Percentiles rank a stretch among this genome's conserved stretches.
Conservation (phyloP, 1,140 invertebrate genomes). For the Cotesia vestalis region DNA sequence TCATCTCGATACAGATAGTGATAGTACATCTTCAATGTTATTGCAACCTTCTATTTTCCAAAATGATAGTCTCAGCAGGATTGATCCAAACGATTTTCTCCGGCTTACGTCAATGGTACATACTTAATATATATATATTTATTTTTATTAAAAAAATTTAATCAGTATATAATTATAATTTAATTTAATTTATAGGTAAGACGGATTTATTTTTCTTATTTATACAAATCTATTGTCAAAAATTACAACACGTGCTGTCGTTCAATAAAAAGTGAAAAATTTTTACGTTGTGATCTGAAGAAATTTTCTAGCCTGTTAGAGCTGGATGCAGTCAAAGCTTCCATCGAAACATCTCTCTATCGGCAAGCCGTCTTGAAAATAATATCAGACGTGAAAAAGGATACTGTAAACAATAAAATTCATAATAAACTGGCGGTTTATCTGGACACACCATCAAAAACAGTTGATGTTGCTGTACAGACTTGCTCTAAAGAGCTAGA, state of each 20-base stretch:
- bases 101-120: slow-evolving; percentile 48
- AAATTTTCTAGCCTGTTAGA: slow-evolving; percentile 51
- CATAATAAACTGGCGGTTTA: slow-evolving; percentile 49
- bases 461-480: slow-evolving; percentile 46
- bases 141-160: slow-evolving; percentile 8
- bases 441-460: slow-evolving; percentile 44
- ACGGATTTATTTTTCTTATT: slow-evolving; percentile 51
- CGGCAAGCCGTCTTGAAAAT: slow-evolving; percentile 52
- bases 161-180: slow-evolving; percentile 14
- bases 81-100: slow-evolving; percentile 45
- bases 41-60: slow-evolving; percentile 43
- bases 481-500: slow-evolving; percentile 39
- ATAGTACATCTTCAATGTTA: slow-evolving; percentile 40
- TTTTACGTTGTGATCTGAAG: slow-evolving; percentile 42
- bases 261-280: slow-evolving; percentile 35
- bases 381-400: slow-evolving; percentile 50
- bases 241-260: slow-evolving; percentile 50
- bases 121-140: slow-evolving; percentile 6
- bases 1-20: slow-evolving; percentile 34
- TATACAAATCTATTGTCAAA: slow-evolving; percentile 50
- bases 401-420: slow-evolving; percentile 45
- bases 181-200: slow-evolving; percentile 47
- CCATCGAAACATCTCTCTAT: slow-evolving; percentile 49
- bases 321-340: slow-evolving; percentile 46
- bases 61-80: slow-evolving; percentile 35